Percentiles rank a stretch among this genome's conserved stretches.
phyloP scores from a whole-genome alignment of 1,140 invertebrate species.

The Heliconius himera region DNA sequence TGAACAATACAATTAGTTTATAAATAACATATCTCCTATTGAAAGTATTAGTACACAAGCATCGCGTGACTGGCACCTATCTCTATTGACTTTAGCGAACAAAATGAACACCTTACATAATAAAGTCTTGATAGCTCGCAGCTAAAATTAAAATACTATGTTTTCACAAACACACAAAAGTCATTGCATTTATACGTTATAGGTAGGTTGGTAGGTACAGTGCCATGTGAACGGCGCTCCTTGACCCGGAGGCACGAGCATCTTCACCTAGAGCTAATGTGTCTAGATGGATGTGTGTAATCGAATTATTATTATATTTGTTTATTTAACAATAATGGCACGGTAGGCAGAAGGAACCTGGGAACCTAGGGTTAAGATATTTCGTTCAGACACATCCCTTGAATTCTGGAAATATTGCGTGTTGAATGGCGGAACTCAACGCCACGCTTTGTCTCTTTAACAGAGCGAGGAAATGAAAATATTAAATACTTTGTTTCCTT shows the following conservation, averaged over 20 bases:
- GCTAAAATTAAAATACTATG: conserved; percentile 48
- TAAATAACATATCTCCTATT: neutral
- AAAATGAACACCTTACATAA: conserved; percentile 1
- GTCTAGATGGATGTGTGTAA: no score
- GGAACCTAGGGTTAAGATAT: no score
- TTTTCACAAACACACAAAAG: conserved; percentile 44
- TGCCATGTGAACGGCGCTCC: conserved; percentile 59
- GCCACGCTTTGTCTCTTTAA: neutral
- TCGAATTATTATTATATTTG: no score
- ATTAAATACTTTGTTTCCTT: no score
- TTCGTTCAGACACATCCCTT: no score
- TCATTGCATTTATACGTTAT: conserved; percentile 43
- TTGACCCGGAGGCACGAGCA: conserved; percentile 47
- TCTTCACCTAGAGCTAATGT: no score
- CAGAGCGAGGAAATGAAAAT: neutral
- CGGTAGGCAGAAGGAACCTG: no score
- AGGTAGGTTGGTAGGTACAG: conserved; percentile 37
- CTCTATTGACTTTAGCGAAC: conserved; percentile 11
- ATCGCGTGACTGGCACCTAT: conserved; percentile 10
- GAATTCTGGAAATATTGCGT: neutral
- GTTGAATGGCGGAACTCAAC: neutral
- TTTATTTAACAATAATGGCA: no score
- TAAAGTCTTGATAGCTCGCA: conserved; percentile 17
- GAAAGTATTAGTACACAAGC: neutral
- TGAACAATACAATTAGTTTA: neutral